phyloP scores from a whole-genome alignment of 2,888 invertebrate genomes.

The Laspeyria flexula region DNA sequence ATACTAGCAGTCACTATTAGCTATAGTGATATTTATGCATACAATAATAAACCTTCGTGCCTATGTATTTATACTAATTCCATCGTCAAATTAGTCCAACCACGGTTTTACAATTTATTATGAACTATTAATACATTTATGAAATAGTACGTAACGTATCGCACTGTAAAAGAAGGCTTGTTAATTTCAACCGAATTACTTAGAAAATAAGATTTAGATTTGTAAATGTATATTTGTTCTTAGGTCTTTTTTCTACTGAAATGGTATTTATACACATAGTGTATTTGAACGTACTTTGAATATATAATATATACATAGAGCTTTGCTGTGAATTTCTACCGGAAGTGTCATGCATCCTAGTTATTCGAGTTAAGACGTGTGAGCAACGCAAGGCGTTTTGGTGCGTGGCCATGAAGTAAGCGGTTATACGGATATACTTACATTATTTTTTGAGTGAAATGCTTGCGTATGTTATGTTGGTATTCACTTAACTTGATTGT shows the following conservation, averaged over 20 bases:
- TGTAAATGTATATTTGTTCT: too few relatives aligned
- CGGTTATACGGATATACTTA: conserved; percentile 36
- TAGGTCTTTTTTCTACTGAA: too few relatives aligned
- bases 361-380: conserved; percentile 34
- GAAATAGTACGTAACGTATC: too few relatives aligned
- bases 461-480: conserved; percentile 11
- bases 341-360: conserved; percentile 55
- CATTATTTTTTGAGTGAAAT: too few relatives aligned
- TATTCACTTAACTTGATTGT: conserved; percentile 1
- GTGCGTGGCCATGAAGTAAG: conserved; percentile 52
- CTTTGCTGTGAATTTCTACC: conserved; percentile 59
- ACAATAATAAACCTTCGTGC: too few relatives aligned
- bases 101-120: too few relatives aligned
- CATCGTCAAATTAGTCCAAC: conserved; percentile 4
- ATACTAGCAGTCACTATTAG: not conserved
- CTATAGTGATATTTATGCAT: too few relatives aligned
- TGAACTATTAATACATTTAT: too few relatives aligned
- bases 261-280: conserved; percentile 1
- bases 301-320: conserved; percentile 11
- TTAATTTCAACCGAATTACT: too few relatives aligned
- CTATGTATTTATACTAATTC: too few relatives aligned
- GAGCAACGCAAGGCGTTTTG: conserved; percentile 48
- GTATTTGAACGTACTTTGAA: not conserved
- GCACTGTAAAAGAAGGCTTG: too few relatives aligned
- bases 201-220: too few relatives aligned